Percentiles rank a stretch among this genome's conserved stretches.
Conservation (phyloP, 2,113 vertebrate species). For the Alligator mississippiensis region DNA sequence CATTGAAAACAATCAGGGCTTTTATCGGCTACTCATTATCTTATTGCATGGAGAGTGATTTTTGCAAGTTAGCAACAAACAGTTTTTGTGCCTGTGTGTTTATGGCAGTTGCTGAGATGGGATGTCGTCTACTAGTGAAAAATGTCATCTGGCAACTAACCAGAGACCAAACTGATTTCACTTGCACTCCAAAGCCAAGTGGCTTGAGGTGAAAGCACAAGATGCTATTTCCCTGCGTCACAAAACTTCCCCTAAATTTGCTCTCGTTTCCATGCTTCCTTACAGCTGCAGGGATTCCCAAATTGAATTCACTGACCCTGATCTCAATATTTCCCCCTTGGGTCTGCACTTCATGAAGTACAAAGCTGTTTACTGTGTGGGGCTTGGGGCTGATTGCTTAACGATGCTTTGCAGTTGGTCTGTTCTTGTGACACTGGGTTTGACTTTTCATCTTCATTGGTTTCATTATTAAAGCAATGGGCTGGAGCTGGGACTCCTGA, state of each 20-base stretch:
- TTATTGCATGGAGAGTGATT: fast-evolving
- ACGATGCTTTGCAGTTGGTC: background rate
- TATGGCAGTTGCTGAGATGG: background rate
- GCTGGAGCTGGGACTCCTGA: background rate
- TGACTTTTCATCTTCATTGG: background rate
- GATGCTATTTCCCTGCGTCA: fast-evolving
- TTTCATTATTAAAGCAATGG: background rate
- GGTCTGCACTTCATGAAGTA: fast-evolving
- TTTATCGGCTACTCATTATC: fast-evolving
- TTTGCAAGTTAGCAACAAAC: background rate
- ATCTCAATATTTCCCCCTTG: background rate
- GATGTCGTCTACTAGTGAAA: fast-evolving
- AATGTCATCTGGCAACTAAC: background rate
- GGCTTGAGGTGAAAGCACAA: fast-evolving
- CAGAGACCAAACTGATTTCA: fast-evolving
- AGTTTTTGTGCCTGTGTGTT: fast-evolving
- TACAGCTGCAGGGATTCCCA: background rate
- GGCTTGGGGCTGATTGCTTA: background rate
- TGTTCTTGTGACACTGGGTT: background rate
- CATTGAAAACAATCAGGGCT: fast-evolving
- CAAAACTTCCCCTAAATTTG: fast-evolving
- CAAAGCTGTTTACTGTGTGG: background rate
- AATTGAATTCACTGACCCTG: background rate
- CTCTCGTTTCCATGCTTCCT: fast-evolving
- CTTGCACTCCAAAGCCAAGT: fast-evolving